Base-by-base conservation (phyloP, 2,113 vertebrate species). In the Morone chrysops region DNA sequence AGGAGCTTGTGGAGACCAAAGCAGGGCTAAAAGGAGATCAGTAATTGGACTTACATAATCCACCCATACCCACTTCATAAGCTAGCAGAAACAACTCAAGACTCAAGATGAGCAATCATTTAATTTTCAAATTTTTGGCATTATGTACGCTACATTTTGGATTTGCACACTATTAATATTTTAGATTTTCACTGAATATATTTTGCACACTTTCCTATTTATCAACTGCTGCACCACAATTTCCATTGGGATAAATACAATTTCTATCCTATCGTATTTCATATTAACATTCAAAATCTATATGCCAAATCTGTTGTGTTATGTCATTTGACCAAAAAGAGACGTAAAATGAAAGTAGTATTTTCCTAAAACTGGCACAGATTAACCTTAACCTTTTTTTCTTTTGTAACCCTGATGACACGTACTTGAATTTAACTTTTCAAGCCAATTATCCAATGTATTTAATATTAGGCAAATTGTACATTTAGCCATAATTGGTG, bases 371-470 rank as follows among this genome's bases (percentile, higher is more conserved):
- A n/a, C 25, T 78, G 43, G 60, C 43, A 43, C 13, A 1, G 14
- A 25, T 47, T 74, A 54, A 53, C 13, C 18, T 1, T 20, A 47
- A 17, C 5, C n/a, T 40, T 22, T 71, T 31, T 40, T 60, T 20
- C 61, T 17, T 59, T 17, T 66, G 11, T 17, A 45, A 20, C 16
- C 12, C 18, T 13, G 47, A 0, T 61, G 38, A 75, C 20, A 50
- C 18, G 36, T 22, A 43, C 59, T 45, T 68, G 20, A 54, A 75
- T 40, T 70, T 2, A 36, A 51, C 79, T 48, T 66, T 63, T 36
- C 38, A 77, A 56, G 36, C 8, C 63, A 78, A 70, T 83, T 45
- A 84, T 56, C 51, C 9, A 62, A 14, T 47, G 20, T 83, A 47
- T 71, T 80, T 65, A 25, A 3, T 1, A 57, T 60, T 68, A 62